Percentiles rank a stretch among this genome's conserved stretches.
phyloP scores from a whole-genome alignment of 2,888 invertebrate species.

The Loripinus fragilis region DNA sequence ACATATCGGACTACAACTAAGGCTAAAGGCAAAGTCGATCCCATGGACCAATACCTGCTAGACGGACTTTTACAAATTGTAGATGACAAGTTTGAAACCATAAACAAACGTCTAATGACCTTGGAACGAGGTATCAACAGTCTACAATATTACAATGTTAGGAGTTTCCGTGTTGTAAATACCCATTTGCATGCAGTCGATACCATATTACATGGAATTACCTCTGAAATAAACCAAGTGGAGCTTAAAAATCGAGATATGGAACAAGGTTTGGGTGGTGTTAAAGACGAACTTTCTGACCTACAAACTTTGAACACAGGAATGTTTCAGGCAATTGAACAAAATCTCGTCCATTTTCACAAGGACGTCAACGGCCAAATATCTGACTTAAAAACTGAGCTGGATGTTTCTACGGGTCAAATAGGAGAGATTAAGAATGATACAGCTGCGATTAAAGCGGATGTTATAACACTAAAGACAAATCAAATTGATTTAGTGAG shows the following conservation, averaged over 20 bases:
- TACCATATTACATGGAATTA: constrained; percentile 61
- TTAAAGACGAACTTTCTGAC: constrained; percentile 65
- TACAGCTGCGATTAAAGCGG: constrained; percentile 29
- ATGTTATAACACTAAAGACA: constrained; percentile 18
- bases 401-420: constrained; percentile 34
- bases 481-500: constrained; percentile 27
- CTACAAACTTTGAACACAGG: constrained; percentile 62
- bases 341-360: constrained; percentile 60
- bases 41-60: constrained; percentile 69
- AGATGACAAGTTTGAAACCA: constrained; percentile 74
- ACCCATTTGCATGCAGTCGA: constrained; percentile 68
- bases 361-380: constrained; percentile 41
- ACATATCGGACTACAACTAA: neutral
- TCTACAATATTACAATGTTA: constrained; percentile 74
- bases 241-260: constrained; percentile 59
- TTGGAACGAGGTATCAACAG: constrained; percentile 72
- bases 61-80: constrained; percentile 72
- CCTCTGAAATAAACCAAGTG: constrained; percentile 62
- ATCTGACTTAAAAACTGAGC: constrained; percentile 32
- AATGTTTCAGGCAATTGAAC: constrained; percentile 70
- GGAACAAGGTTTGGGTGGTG: constrained; percentile 52
- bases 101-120: constrained; percentile 68
- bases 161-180: constrained; percentile 72
- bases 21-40: constrained; percentile 31
- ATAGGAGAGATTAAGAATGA: constrained; percentile 44